Base-by-base conservation (phyloP, 35 echinoderm and acorn worm genomes). In the Stichopus chloronotus region DNA sequence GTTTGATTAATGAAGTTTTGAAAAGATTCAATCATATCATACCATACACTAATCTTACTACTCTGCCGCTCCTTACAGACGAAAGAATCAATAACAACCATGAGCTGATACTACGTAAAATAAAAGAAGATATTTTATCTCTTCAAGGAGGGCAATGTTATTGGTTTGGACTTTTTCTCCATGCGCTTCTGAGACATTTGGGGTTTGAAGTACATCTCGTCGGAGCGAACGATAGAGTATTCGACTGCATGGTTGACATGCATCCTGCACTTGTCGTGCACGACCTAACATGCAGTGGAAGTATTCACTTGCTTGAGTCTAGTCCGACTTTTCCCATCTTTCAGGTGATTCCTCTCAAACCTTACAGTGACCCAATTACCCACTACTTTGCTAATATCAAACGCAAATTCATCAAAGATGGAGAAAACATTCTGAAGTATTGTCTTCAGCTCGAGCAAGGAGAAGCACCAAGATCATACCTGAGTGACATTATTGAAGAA, bases 71-170 rank as follows among this genome's bases (percentile, higher is more conserved):
- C 19, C 19, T 11, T 19, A 65, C 7, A 11, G 9, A 65, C 61
- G 61, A 65, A 19, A 65, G 19, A 11, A 11, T 65, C 19, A 19
- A 8, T 14, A 19, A 65, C 4, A 19, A 65, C 61, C 7, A 65
- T 11, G 61, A 65, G 19, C 11, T 19, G 19, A 65, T 65, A 11
- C 19, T 65, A 65, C 61, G 19, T 14, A 11, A 65, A 65, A 11
- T 65, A 65, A 79, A 79, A 23, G 9, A 79, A 9, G 77, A 79
- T 79, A 79, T 79, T 22, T 52, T 79, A 79, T 79, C 77, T 79
- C 77, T 79, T 21, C 77, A 79, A 5, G 77, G 77, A 79, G 77
- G 77, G 30, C 77, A 79, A 52, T 79, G 77, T 52, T 79, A 25
- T 23, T 79, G 77, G 77, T 79, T 79, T 23, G n/a, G 77, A 10